Evolutionary conservation across 2,797 vertebrate genomes (phyloP), one percentile per base, ranked within the genome.

Genomic region (Otolemur crassicaudatus): DNA sequence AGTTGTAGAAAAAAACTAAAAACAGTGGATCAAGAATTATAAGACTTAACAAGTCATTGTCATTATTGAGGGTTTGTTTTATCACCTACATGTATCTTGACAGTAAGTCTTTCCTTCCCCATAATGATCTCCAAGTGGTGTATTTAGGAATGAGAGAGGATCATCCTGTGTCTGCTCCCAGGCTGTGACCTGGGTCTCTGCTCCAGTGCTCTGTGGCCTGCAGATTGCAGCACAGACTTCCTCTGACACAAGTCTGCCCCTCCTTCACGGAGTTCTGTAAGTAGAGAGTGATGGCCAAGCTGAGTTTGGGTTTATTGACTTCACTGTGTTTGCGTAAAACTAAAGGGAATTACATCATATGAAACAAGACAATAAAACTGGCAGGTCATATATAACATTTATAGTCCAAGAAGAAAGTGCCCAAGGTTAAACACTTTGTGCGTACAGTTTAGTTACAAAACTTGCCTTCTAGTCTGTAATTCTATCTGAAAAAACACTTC

Each of bases 291-390:
- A 14, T 40, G 23, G 37, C 46, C 19, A 25, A 2, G 13, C n/a
- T 17, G 13, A 67, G 37, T 65, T 56, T 82, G 49, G 25, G 63
- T 46, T 81, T 85, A 88, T 49, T 37, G 87, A 72, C 63, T 70
- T 83, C 29, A 87, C 70, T 7, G 17, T n/a, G 40, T 92, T 85
- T 97, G 40, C 0, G 0, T 85, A 87, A 79, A 87, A 82, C 76
- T 81, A 72, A 73, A 76, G 91, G 67, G 76, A 79, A 79, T 77
- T 70, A 81, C 81, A 92, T 85, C 76, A 53, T n/a, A 49, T 40
- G 77, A 95, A 96, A 75, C n/a, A 56, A 94, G 86, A 92, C 82
- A 65, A 60, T 92, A 58, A 96, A 87, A 76, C 70, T 76, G 43
- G 31, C 73, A 86, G 69, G 49, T 67, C 37, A 23, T 75, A 75